These are phyloP conservation scores for Zhengitettix transpicula DNA, from an alignment of 2,888 invertebrate genomes.

Conservation along the genomic window DNA sequence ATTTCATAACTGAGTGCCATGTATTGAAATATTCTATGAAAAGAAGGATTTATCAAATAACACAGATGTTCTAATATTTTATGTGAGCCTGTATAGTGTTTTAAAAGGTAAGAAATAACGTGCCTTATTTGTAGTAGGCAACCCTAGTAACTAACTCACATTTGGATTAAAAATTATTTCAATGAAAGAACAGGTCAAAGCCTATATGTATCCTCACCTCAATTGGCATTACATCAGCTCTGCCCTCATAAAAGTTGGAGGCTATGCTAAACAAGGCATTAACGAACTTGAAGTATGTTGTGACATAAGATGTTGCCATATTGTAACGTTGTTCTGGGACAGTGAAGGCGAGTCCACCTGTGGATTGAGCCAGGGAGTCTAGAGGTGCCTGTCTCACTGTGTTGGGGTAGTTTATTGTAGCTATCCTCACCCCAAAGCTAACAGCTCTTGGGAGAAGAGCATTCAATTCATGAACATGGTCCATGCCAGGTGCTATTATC, in stretches of 20 bases:
- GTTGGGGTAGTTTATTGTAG: slow-evolving; percentile 37
- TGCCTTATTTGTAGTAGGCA: too few species aligned
- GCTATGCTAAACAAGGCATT: slow-evolving; percentile 31
- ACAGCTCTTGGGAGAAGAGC: slow-evolving; percentile 26
- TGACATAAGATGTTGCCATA: slow-evolving; percentile 30
- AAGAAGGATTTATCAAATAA: too few species aligned
- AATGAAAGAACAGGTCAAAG: too few species aligned
- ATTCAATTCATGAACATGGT: slow-evolving; percentile 24
- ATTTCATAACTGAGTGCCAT: too few species aligned
- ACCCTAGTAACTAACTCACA: too few species aligned
- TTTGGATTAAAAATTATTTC: too few species aligned
- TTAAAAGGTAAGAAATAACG: too few species aligned
- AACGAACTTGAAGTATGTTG: slow-evolving; percentile 35
- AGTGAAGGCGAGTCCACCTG: slow-evolving; percentile 30
- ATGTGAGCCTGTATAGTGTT: too few species aligned
- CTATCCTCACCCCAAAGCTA: slow-evolving; percentile 29
- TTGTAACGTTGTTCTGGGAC: slow-evolving; percentile 35
- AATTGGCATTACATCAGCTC: slow-evolving; percentile 27
- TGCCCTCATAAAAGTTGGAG: slow-evolving; percentile 29
- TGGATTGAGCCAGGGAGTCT: slow-evolving; percentile 29
- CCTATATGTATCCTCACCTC: slow-evolving; percentile 22
- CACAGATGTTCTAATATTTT: too few species aligned
- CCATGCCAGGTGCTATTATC: slow-evolving; percentile 37
- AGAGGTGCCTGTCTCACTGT: slow-evolving; percentile 27
- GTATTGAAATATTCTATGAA: too few species aligned